These are phyloP conservation scores for Autographa pulchrina DNA, from an alignment of 2,888 invertebrate genomes.

Conservation along the genomic window DNA sequence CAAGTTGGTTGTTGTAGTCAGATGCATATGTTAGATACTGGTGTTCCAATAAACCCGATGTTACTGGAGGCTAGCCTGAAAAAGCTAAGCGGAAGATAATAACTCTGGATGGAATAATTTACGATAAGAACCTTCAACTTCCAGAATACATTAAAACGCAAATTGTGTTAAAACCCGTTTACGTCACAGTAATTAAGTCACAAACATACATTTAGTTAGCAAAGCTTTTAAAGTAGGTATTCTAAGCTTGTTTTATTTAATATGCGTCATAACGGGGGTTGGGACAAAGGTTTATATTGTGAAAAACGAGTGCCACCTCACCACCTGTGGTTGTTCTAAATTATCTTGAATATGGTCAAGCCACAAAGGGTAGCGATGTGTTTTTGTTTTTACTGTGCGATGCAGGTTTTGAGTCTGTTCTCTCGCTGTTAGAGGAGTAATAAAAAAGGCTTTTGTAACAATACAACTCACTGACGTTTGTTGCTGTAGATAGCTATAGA, in stretches of 20 bases:
- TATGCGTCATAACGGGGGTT: conserved; percentile 12
- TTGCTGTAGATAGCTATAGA: no score
- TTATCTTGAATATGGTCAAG: conserved; percentile 8
- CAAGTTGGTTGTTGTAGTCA: background rate
- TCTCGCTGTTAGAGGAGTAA: no score
- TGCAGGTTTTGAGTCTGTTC: background rate
- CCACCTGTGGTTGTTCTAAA: conserved; percentile 6
- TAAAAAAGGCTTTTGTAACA: no score
- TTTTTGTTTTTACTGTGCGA: background rate
- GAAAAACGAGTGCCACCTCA: conserved; percentile 15
- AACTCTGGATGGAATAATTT: background rate
- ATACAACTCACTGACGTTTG: no score
- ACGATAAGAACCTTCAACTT: conserved; percentile 4
- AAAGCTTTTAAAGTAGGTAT: conserved; percentile 1
- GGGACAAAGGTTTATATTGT: conserved; percentile 10
- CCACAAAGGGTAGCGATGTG: conserved; percentile 4
- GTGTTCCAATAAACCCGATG: no score
- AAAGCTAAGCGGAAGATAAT: background rate
- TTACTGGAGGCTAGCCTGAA: background rate
- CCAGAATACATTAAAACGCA: conserved; percentile 4
- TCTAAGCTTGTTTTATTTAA: background rate
- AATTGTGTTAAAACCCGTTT: background rate
- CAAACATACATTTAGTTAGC: conserved; percentile 1
- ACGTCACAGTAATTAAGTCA: conserved; percentile 4
- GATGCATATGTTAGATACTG: background rate